A percentile compares a stretch with the other conserved stretches of the same genome.
Evolutionary conservation across 2,113 vertebrate genomes (phyloP).

Genomic region (Otus sunia): DNA sequence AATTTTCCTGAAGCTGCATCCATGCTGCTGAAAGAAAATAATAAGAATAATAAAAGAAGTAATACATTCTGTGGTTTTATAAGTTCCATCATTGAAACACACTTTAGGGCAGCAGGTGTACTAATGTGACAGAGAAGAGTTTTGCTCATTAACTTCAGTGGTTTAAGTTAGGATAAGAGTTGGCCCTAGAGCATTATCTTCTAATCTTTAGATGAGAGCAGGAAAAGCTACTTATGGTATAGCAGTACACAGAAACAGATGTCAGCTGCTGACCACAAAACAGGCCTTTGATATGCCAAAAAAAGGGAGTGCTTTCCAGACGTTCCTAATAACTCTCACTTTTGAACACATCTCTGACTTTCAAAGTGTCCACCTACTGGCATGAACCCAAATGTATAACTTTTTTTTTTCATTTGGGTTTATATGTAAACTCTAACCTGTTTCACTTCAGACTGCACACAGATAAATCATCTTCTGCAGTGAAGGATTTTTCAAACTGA

Average conservation of each 20-base stretch:
- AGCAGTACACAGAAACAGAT: not conserved
- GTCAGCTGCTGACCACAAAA: constrained; percentile 18
- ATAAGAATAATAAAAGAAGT: not conserved
- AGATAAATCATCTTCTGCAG: not conserved
- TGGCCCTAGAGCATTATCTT: constrained; percentile 2
- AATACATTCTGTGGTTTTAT: not conserved
- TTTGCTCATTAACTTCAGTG: constrained; percentile 15
- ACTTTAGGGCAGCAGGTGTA: not conserved
- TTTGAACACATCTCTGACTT: not conserved
- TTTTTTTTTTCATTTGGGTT: not conserved
- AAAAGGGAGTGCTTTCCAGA: not conserved
- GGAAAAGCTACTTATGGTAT: constrained; percentile 33
- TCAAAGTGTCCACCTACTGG: not conserved
- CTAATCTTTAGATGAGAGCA: constrained; percentile 16
- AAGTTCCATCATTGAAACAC: not conserved
- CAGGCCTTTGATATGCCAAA: not conserved
- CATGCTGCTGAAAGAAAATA: not conserved
- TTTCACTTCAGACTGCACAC: not conserved
- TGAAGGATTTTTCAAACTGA: not conserved
- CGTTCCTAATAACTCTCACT: not conserved
- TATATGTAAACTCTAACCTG: not conserved
- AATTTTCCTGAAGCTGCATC: not conserved
- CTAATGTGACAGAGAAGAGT: not conserved
- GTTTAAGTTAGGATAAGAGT: not conserved
- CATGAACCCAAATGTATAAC: not conserved